Base-by-base conservation (phyloP, 1,140 invertebrate genomes). In the Zaprionus capensis region DNA sequence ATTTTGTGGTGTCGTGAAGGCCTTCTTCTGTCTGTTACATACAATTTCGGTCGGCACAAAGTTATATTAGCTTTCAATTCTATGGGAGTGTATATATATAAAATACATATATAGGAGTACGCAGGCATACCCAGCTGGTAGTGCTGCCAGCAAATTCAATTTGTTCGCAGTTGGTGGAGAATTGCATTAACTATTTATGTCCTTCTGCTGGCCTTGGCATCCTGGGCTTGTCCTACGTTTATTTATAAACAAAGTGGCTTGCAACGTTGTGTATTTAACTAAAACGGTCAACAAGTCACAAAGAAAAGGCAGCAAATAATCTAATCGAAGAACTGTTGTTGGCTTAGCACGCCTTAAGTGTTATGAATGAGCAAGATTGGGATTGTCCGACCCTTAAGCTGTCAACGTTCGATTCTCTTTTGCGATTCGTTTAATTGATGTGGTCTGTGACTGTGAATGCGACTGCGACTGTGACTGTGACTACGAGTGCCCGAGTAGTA, bases 371-470 rank as follows among this genome's bases (percentile, higher is more conserved):
- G 15, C 31, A 41, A 67, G 41, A 53, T 61, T 68, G 34, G 44
- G 17, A 36, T 68, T 74, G 49, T 34, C 24, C 28, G 64, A 6
- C 41, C 20, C 11, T 71, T 59, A 71, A 53, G 59, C 55, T 59
- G 55, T 66, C 56, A 41, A 44, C 56, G 22, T 68, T 68, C 14
- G 49, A 73, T 68, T 68, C 64, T 20, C 58, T 49, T 49, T 73
- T 34, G 38, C 14, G 41, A 20, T 24, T 24, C 59, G 44, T 12
- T 46, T 57, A 74, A 74, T 69, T 69, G 64, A 28, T 67, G 46
- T 56, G 20, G 20, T 24, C 6, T 12, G 38, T 15, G 38, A 12
- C 6, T 46, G 36, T 15, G 36, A 38, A 38, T 38, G 36, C 14
- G 36, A 38, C 31, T 31, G 31, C 0, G 28, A 31, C 7, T 31